Percentiles rank a stretch among this genome's conserved stretches.
These are phyloP conservation scores for Ivindomyrus marchei DNA, from an alignment of 2,113 vertebrate genomes.

Conservation along the genomic window DNA sequence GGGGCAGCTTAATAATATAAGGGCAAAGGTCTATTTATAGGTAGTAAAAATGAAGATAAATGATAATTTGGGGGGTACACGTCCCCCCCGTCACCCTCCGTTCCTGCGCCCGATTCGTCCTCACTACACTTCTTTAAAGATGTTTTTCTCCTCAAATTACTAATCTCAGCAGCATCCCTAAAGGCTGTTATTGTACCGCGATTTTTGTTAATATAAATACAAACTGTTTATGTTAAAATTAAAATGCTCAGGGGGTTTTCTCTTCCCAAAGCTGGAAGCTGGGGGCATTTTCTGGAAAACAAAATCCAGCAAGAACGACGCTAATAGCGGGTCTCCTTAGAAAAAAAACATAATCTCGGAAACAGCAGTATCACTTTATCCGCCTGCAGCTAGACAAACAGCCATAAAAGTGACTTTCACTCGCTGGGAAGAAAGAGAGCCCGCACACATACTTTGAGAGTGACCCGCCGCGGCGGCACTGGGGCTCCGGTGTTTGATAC, in stretches of 20 bases:
- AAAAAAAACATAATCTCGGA: constrained; percentile 5
- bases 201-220: not conserved
- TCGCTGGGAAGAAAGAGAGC: not conserved
- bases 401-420: constrained; percentile 18
- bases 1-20: not conserved
- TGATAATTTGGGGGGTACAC: not conserved
- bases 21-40: not conserved
- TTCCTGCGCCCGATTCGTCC: not conserved
- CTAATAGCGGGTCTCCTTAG: not conserved
- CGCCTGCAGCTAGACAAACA: constrained; percentile 15
- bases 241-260: not conserved
- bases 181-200: not conserved
- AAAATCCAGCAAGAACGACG: constrained; percentile 3
- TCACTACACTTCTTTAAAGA: not conserved
- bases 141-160: not conserved
- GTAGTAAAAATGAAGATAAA: not conserved
- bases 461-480: not conserved
- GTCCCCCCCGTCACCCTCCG: no score
- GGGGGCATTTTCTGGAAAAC: not conserved
- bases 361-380: not conserved
- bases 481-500: not conserved
- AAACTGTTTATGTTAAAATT: not conserved
- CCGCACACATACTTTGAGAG: not conserved
- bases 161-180: not conserved
- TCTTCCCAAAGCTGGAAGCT: not conserved